Percentiles rank a stretch among this genome's conserved stretches.
phyloP scores from a whole-genome alignment of 37 sponge, comb jelly and placozoan species.

The Axinella damicornis region DNA sequence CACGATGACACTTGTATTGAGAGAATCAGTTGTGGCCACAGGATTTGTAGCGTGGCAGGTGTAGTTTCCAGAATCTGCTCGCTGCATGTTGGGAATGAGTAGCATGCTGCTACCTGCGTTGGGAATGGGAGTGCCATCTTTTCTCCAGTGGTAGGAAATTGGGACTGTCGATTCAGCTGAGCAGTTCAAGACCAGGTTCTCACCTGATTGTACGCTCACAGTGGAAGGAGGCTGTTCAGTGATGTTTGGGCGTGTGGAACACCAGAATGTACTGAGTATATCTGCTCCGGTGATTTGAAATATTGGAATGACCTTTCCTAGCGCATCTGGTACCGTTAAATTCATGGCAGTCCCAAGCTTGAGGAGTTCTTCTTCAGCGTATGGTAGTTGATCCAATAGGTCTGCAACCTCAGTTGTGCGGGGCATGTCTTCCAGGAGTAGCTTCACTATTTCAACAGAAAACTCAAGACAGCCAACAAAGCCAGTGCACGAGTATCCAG shows the following conservation, averaged over 20 bases:
- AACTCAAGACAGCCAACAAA: conserved; percentile 33
- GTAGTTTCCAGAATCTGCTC: conserved; percentile 32
- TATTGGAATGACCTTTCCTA: not conserved
- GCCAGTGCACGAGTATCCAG: conserved; percentile 30
- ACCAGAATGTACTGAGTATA: conserved; percentile 22
- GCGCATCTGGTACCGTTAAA: not conserved
- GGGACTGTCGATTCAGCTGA: not conserved
- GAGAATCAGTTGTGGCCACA: conserved; percentile 11
- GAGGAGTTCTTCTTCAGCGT: not conserved
- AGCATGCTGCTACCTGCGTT: not conserved
- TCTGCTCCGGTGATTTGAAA: not conserved
- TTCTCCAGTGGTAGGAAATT: conserved; percentile 28
- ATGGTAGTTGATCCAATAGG: not conserved
- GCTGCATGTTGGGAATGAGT: not conserved
- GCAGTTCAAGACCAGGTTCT: conserved; percentile 4
- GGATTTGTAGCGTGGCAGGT: conserved; percentile 28
- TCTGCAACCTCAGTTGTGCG: not conserved
- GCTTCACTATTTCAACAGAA: not conserved
- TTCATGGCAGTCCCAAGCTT: not conserved
- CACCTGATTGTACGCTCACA: not conserved
- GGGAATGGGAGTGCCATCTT: conserved; percentile 25
- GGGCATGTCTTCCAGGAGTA: not conserved
- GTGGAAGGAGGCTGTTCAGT: not conserved
- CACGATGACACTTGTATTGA: conserved; percentile 14
- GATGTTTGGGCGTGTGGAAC: conserved; percentile 25